Evolutionary conservation across 2,888 invertebrate genomes (phyloP), one percentile per base, ranked within the genome.

Genomic region (Nipponacmea schrenckii): DNA sequence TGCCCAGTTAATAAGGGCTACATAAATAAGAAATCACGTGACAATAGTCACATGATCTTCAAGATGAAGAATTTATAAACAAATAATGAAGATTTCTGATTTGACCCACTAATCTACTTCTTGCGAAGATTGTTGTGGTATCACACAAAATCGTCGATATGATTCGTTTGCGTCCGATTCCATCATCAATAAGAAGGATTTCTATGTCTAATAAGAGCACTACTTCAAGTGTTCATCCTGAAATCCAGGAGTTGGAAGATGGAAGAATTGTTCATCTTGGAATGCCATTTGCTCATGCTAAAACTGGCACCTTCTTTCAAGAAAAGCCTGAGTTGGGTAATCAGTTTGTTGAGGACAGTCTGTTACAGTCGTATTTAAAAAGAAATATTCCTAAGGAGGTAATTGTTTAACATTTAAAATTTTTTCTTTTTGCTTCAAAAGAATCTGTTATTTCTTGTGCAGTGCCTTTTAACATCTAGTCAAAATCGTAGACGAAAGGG

Each of bases 231-330:
- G 20, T 20, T 20, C 67, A 45, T 26, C 67, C 64, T 26, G 48
- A 62, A 2, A 45, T 71, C 10, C 45, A 70, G 50, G 70, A 63
- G 62, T 45, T 71, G 10, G 66, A 63, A 46, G 20, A n/a, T n/a
- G 24, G 27, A 1, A 39, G 50, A 15, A 12, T 48, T 31, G 24
- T 31, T 20, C 24, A 56, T 14, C 10, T 20, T 56, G 56, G 56
- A 56, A 26, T 70, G 14, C 79, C 79, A 15, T 84, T 83, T 79
- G 74, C 83, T 0, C 71, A 75, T 65, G 85, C 87, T 4, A 84
- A 82, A 73, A 71, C 85, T 24, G 90, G 90, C 12, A 72, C 74
- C 1, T 90, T 90, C 79, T 83, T 85, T 50, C 90, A 90, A 80
- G 84, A 83, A 12, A 79, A 80, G 56, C 90, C 90, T 15, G 70